phyloP scores from a whole-genome alignment of 2,888 invertebrate genomes.

The Celastrina argiolus region DNA sequence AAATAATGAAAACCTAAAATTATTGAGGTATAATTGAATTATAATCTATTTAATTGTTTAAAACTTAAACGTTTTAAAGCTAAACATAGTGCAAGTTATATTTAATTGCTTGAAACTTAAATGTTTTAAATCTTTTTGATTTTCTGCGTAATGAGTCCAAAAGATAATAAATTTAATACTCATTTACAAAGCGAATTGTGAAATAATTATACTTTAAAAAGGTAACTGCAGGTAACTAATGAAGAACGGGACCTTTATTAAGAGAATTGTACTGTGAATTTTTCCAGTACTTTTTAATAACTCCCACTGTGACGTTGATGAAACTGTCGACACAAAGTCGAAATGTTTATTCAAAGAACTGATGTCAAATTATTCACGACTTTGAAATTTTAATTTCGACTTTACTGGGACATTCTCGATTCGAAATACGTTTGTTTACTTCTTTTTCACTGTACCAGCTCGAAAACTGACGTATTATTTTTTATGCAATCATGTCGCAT shows the following conservation, averaged over 20 bases:
- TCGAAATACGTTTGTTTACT: not conserved
- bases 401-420: conserved; percentile 8
- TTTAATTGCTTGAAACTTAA: no score
- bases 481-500: not conserved
- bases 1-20: no score
- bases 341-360: conserved; percentile 12
- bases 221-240: not conserved
- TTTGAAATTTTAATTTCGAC: conserved; percentile 11
- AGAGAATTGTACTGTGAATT: not conserved
- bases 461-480: not conserved
- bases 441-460: not conserved
- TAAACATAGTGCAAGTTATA: no score
- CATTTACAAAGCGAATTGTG: no score
- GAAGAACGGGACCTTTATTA: not conserved
- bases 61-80: no score
- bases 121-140: no score
- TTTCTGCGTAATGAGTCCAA: no score
- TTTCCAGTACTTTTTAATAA: conserved; percentile 12
- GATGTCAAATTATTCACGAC: conserved; percentile 12
- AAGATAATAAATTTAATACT: no score
- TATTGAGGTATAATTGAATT: no score
- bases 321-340: conserved; percentile 9
- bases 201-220: no score
- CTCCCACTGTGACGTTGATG: conserved; percentile 3
- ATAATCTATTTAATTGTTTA: no score